These are phyloP conservation scores for Okapia johnstoni DNA, from an alignment of 2,113 vertebrate species.

Conservation along the genomic window DNA sequence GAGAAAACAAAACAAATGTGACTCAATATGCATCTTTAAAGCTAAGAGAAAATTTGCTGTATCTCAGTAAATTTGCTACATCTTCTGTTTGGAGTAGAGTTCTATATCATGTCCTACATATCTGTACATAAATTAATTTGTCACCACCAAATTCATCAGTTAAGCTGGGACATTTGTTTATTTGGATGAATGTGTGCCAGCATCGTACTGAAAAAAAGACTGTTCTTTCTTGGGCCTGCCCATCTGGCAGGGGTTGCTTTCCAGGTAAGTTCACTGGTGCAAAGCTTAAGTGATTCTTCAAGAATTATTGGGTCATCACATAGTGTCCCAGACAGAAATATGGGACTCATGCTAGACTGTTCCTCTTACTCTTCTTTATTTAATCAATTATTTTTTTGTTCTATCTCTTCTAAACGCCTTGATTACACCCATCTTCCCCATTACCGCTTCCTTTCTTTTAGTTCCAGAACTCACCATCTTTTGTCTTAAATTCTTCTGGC, in stretches of 20 bases:
- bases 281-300: background rate
- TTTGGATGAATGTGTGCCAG: background rate
- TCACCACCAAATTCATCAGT: background rate
- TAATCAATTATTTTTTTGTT: background rate
- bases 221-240: background rate
- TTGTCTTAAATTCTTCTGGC: background rate
- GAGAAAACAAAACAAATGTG: background rate
- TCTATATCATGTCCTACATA: background rate
- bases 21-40: background rate
- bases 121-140: background rate
- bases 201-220: background rate
- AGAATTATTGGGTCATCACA: background rate
- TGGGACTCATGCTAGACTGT: background rate
- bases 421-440: background rate
- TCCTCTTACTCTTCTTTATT: background rate
- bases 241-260: background rate
- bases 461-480: background rate
- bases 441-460: background rate
- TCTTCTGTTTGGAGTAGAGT: background rate
- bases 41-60: background rate
- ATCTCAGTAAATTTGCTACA: background rate
- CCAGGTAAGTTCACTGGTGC: background rate
- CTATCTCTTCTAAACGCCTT: background rate
- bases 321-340: background rate
- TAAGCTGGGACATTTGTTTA: conserved; percentile 1